Conservation (phyloP, 2,113 vertebrate genomes). For the Canis aureus region DNA sequence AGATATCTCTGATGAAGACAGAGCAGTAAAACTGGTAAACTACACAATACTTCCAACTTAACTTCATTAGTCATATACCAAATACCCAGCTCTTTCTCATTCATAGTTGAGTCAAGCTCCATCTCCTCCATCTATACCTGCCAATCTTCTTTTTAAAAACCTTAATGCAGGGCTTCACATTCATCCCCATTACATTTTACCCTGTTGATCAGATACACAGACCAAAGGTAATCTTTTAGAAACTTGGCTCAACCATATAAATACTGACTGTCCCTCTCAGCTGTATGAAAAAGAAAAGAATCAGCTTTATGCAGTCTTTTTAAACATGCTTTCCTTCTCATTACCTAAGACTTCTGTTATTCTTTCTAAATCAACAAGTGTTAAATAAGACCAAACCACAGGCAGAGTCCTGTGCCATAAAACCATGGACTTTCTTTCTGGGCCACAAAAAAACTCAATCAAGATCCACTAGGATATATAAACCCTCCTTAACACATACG, state of each 20-base stretch:
- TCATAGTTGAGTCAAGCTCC: not conserved
- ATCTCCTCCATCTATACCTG: not conserved
- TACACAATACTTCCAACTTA: not conserved
- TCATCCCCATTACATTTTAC: not conserved
- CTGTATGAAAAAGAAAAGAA: not conserved
- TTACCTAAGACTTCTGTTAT: not conserved
- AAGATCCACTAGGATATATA: not conserved
- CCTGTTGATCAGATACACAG: not conserved
- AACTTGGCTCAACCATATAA: not conserved
- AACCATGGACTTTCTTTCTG: not conserved
- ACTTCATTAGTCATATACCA: not conserved
- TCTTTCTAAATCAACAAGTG: slow-evolving; percentile 5
- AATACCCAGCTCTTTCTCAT: not conserved
- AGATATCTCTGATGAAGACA: not conserved
- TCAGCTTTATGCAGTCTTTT: not conserved
- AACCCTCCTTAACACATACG: not conserved
- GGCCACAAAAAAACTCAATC: not conserved
- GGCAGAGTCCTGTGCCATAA: not conserved
- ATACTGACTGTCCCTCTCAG: not conserved
- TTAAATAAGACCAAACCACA: not conserved
- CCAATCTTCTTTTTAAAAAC: not conserved
- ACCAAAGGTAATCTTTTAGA: slow-evolving; percentile 14
- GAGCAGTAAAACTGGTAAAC: not conserved
- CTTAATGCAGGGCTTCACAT: not conserved
- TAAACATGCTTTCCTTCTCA: slow-evolving; percentile 16